Conservation (phyloP, 2,113 vertebrate species). For the Siniperca knerii region DNA sequence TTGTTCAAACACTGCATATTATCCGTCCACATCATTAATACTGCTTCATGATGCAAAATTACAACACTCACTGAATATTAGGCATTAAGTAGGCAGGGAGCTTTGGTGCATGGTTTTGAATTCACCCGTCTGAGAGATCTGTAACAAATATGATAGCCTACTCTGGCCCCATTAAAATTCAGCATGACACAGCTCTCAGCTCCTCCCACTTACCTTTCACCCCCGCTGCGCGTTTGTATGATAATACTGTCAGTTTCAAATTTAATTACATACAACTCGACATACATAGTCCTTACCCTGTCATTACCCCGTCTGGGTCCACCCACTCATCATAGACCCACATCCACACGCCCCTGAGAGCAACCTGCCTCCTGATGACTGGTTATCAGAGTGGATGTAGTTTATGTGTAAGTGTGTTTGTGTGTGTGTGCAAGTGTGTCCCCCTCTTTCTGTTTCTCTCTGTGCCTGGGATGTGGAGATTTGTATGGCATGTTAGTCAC, state of each 20-base stretch:
- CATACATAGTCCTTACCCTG: conserved; percentile 75
- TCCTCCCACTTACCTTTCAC: conserved; percentile 78
- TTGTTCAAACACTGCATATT: neutral
- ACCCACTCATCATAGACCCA: conserved; percentile 75
- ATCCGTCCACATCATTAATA: conserved; percentile 3
- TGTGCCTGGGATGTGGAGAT: conserved; percentile 83
- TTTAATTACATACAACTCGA: conserved; percentile 79
- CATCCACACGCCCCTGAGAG: conserved; percentile 59
- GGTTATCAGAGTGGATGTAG: conserved; percentile 65
- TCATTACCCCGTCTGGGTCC: conserved; percentile 79
- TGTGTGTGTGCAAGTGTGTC: conserved; percentile 52
- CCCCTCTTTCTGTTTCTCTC: conserved; percentile 63
- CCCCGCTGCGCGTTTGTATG: conserved; percentile 63
- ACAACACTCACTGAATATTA: neutral
- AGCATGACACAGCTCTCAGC: conserved; percentile 38
- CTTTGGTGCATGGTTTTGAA: conserved; percentile 17
- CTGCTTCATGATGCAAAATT: conserved; percentile 13
- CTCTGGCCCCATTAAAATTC: conserved; percentile 47
- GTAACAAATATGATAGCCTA: conserved; percentile 46
- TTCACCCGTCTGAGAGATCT: conserved; percentile 25
- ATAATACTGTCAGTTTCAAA: conserved; percentile 78
- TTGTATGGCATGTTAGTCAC: conserved; percentile 84
- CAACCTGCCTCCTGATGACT: conserved; percentile 62
- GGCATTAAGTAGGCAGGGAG: conserved; percentile 11
- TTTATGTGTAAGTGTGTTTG: conserved; percentile 49